Percentiles rank a stretch among this genome's conserved stretches.
Conservation (phyloP, 2,797 vertebrate genomes). For the Falco concolor region DNA sequence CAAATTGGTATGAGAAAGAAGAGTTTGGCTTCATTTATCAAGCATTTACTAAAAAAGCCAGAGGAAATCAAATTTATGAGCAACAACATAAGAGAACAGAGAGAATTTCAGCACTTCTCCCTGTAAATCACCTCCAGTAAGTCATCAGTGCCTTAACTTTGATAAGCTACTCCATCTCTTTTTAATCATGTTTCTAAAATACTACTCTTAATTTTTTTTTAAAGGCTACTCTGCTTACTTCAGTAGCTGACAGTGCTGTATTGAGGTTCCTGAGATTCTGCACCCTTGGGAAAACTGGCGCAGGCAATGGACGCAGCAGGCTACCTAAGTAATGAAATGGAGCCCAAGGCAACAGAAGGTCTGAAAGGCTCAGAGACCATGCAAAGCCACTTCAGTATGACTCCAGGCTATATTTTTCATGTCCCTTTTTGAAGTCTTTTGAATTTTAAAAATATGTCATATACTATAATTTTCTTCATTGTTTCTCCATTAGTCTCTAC, state of each 20-base stretch:
- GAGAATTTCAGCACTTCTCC: not conserved
- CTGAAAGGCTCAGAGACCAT: not conserved
- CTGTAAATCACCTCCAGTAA: fast-evolving
- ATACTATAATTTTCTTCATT: not conserved
- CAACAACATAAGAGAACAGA: not conserved
- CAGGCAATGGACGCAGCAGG: not conserved
- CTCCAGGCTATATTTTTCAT: not conserved
- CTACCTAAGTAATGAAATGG: not conserved
- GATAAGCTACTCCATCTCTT: not conserved
- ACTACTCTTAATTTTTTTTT: not conserved
- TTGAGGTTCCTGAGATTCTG: not conserved
- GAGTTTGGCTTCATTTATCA: not conserved
- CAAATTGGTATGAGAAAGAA: not conserved
- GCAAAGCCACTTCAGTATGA: not conserved
- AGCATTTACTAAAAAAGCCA: not conserved
- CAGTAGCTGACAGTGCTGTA: not conserved
- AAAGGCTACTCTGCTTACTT: not conserved
- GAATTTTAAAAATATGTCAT: not conserved
- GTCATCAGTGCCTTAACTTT: not conserved
- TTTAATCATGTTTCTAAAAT: not conserved
- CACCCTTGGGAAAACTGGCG: not conserved
- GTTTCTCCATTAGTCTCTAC: not conserved
- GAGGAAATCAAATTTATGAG: not conserved
- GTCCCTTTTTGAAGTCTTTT: not conserved
- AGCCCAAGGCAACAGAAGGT: not conserved